Evolutionary conservation across 92 coral and sea anemone genomes (phyloP).

Genomic region (Heteractis magnifica): DNA sequence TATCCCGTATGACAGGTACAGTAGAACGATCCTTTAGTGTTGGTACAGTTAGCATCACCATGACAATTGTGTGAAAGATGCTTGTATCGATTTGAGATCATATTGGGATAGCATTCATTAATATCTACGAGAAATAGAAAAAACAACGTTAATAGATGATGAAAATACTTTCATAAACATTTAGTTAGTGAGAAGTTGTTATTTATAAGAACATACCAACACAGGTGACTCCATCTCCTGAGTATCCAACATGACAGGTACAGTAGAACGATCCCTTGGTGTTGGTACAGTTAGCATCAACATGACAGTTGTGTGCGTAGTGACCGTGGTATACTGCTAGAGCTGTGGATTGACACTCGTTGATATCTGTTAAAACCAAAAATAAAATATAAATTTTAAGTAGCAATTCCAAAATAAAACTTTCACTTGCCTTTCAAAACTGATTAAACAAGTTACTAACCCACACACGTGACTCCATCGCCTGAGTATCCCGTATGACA

Average conservation of each 20-base stretch:
- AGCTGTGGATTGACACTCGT: constrained; percentile 49
- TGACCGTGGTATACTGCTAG: constrained; percentile 49
- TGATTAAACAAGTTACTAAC: constrained; percentile 10
- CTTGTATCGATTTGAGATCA: no score
- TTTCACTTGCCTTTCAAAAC: neutral
- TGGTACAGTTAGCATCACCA: constrained; percentile 82
- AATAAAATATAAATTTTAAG: no score
- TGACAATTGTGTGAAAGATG: constrained; percentile 56
- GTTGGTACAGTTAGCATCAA: constrained; percentile 75
- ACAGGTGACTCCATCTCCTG: constrained; percentile 62
- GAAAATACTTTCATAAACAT: neutral
- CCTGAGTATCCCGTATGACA: constrained; percentile 80
- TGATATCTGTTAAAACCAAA: constrained; percentile 31
- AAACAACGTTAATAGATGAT: no score
- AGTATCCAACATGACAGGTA: constrained; percentile 75
- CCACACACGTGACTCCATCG: constrained; percentile 64
- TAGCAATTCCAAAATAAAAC: no score
- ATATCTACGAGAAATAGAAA: neutral
- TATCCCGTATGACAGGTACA: constrained; percentile 87
- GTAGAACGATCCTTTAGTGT: constrained; percentile 81
- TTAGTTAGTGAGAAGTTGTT: neutral
- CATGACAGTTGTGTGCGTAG: constrained; percentile 70
- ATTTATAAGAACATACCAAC: constrained; percentile 37
- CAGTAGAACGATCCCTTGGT: constrained; percentile 85
- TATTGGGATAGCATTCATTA: neutral